Base-by-base conservation (phyloP, 2,888 invertebrate species). In the Polydrusus cervinus region DNA sequence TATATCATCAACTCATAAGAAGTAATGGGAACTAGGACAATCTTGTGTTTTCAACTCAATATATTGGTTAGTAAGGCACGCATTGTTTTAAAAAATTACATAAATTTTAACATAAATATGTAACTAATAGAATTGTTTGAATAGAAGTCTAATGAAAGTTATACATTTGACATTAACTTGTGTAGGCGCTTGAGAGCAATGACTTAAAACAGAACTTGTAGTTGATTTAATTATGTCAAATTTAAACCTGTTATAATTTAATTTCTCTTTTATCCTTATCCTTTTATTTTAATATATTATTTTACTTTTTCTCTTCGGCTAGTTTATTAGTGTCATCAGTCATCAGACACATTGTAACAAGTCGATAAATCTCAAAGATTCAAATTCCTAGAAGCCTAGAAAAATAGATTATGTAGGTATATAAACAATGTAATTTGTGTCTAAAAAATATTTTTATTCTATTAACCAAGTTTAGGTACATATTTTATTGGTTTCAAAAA, bases 131-230 rank as follows among this genome's bases (percentile, higher is more conserved):
- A 53, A 53, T 1, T 25, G 5, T 30, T 53, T 30, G 7, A 53
- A 25, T 53, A 30, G 11, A 25, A 53, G 13, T 30, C 30, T 55
- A 55, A 0, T 25, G 5, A 47, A 65, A 49, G 25, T 65, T 47
- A 65, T 25, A 14, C 47, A 60, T 69, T 69, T 57, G 60, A 60
- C 45, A 69, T 60, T 69, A 62, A 71, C 51, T 45, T 3, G 64
- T 3, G 64, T 51, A 64, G 71, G 71, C 64, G 71, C 64, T 14
- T 45, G 51, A 62, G 70, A 70, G 45, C 70, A 71, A 16, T 49
- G 71, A 40, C 64, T 71, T 64, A 51, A 64, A 71, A 62, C 38
- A 20, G 40, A 40, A 64, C 40, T 53, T 64, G 25, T 61, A 30
- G 14, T 70, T 57, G 57, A 45, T 60, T 69, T 69, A 45, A 20